Evolutionary conservation across 2,113 vertebrate genomes (phyloP).

Genomic region (Mobula hypostoma): DNA sequence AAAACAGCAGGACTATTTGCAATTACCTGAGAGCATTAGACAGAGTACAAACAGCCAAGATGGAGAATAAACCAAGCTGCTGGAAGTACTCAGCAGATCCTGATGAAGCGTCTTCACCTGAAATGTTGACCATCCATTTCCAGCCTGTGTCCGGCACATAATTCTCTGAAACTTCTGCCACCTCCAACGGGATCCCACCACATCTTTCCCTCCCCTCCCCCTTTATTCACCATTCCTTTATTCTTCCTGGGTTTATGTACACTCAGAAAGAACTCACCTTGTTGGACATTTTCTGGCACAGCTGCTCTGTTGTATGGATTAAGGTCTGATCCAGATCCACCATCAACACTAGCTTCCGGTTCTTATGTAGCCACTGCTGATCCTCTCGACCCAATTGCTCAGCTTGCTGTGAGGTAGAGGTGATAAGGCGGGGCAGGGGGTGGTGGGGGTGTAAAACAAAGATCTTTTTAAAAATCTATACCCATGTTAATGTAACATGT

Average conservation of each 20-base stretch:
- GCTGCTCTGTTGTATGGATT: constrained; percentile 94
- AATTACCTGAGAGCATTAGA: neutral
- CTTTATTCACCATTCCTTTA: no score
- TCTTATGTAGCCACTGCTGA: constrained; percentile 83
- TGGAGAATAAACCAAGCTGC: no score
- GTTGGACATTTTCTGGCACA: constrained; percentile 85
- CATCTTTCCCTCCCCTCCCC: no score
- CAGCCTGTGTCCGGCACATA: no score
- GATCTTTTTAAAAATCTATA: neutral
- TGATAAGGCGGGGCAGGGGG: no score
- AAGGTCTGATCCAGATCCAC: constrained; percentile 95
- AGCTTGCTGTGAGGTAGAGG: constrained; percentile 69
- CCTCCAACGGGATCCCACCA: no score
- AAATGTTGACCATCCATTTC: no score
- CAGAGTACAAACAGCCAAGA: neutral
- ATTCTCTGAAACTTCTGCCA: no score
- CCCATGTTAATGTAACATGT: neutral
- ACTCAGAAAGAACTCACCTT: constrained; percentile 57
- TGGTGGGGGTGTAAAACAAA: neutral
- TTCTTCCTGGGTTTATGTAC: no score
- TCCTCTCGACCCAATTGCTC: constrained; percentile 85
- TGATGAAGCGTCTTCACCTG: no score
- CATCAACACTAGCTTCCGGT: constrained; percentile 91
- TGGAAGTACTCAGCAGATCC: no score
- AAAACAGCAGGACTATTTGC: neutral